Conservation (phyloP, 2,888 invertebrate species). For the Philaethria dido region DNA sequence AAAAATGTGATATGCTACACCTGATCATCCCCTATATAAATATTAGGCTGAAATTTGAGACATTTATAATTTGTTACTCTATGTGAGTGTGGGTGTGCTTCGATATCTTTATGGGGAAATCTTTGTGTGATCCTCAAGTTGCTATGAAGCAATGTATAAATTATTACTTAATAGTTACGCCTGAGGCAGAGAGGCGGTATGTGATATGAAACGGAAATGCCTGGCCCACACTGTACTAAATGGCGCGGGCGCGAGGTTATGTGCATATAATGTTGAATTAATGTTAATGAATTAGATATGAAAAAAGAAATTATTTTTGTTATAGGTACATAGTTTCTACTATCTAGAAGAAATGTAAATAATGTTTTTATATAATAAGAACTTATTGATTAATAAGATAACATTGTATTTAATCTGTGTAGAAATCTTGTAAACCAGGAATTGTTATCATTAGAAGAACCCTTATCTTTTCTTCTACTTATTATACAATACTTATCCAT, state of each 20-base stretch:
- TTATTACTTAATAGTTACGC: constrained; percentile 31
- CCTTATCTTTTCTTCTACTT: too few relatives aligned
- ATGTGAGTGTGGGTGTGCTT: constrained; percentile 2
- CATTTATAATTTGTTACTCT: neutral
- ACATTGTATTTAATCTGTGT: too few relatives aligned
- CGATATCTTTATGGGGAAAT: constrained; percentile 14
- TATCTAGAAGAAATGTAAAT: too few relatives aligned
- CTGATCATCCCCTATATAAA: too few relatives aligned
- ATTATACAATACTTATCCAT: too few relatives aligned
- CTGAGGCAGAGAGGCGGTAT: constrained; percentile 35
- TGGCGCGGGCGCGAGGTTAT: constrained; percentile 32
- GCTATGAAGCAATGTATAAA: constrained; percentile 18
- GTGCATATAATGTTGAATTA: constrained; percentile 3
- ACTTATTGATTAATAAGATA: too few relatives aligned
- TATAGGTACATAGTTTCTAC: too few relatives aligned
- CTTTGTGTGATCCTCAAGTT: constrained; percentile 15
- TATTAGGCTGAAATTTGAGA: too few relatives aligned
- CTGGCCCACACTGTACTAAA: constrained; percentile 35
- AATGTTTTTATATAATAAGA: too few relatives aligned
- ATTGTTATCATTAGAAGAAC: too few relatives aligned
- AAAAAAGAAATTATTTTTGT: neutral
- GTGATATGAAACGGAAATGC: constrained; percentile 42
- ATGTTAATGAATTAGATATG: constrained; percentile 1
- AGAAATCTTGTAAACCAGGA: too few relatives aligned
- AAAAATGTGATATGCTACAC: too few relatives aligned